phyloP scores from a whole-genome alignment of 92 coral and sea anemone species.

The Parazoanthus swiftii region DNA sequence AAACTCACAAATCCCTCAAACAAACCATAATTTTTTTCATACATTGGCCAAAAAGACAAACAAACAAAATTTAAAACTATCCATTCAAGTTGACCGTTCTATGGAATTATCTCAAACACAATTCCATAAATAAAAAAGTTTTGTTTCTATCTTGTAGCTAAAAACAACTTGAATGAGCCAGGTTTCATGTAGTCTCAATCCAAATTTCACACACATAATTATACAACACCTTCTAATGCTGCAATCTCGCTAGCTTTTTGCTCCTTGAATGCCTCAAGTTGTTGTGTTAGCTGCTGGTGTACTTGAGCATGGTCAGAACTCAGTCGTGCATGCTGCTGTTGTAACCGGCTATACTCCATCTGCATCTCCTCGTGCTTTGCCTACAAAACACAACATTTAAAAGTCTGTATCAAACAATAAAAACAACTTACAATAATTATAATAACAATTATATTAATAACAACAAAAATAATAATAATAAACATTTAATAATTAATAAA shows the following conservation, averaged over 20 bases:
- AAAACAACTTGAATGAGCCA: not conserved
- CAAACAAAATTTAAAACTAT: too few relatives aligned
- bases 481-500: too few relatives aligned
- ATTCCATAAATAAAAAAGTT: too few relatives aligned
- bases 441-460: too few relatives aligned
- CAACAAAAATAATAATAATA: not conserved
- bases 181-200: too few relatives aligned
- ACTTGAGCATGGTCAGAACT: conserved; percentile 65
- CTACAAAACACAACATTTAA: conserved; percentile 30
- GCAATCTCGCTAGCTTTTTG: conserved; percentile 65
- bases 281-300: conserved; percentile 44
- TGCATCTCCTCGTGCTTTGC: conserved; percentile 69
- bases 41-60: too few relatives aligned
- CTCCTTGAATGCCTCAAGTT: conserved; percentile 57
- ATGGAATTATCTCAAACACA: too few relatives aligned
- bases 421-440: too few relatives aligned
- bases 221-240: conserved; percentile 66
- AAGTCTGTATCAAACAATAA: too few relatives aligned
- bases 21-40: too few relatives aligned
- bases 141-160: not conserved
- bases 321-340: conserved; percentile 75
- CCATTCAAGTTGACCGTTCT: too few relatives aligned
- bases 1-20: too few relatives aligned
- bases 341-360: conserved; percentile 64
- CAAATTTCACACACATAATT: not conserved